A percentile compares a stretch with the other conserved stretches of the same genome.
These are phyloP conservation scores for Griposia aprilina DNA, from an alignment of 2,888 invertebrate genomes.

Conservation along the genomic window DNA sequence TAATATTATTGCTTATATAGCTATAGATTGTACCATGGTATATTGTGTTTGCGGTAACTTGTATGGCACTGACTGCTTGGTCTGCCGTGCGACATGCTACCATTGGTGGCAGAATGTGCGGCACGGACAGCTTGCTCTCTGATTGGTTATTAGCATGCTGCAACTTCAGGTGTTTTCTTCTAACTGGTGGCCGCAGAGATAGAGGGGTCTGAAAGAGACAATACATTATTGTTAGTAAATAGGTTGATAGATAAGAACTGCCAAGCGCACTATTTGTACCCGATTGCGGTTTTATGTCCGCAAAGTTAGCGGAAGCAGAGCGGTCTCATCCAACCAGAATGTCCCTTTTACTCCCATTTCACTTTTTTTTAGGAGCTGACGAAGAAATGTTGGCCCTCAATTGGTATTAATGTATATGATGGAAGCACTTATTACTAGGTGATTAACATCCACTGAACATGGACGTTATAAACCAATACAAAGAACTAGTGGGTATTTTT, in stretches of 20 bases:
- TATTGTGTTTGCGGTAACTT: constrained; percentile 47
- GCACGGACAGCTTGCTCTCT: constrained; percentile 40
- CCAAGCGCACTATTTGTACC: background rate
- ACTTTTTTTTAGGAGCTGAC: background rate
- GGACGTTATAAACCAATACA: background rate
- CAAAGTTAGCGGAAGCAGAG: background rate
- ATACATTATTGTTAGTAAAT: background rate
- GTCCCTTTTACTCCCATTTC: background rate
- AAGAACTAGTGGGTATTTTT: background rate
- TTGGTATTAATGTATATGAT: too few relatives aligned
- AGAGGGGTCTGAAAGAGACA: constrained; percentile 71
- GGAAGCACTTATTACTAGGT: background rate
- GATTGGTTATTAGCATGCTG: constrained; percentile 76
- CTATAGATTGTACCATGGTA: constrained; percentile 50
- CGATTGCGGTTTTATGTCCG: too few relatives aligned
- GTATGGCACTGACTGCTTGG: constrained; percentile 49
- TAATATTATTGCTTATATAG: constrained; percentile 47
- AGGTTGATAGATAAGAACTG: background rate
- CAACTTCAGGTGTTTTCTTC: constrained; percentile 77
- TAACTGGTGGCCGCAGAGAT: constrained; percentile 69
- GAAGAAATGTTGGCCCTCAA: background rate
- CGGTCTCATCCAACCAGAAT: too few relatives aligned
- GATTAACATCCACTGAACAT: background rate
- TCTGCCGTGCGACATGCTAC: constrained; percentile 12
- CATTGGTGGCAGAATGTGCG: constrained; percentile 18